These are phyloP conservation scores for Chloromyia formosa DNA, from an alignment of 2,888 invertebrate species.

Conservation along the genomic window DNA sequence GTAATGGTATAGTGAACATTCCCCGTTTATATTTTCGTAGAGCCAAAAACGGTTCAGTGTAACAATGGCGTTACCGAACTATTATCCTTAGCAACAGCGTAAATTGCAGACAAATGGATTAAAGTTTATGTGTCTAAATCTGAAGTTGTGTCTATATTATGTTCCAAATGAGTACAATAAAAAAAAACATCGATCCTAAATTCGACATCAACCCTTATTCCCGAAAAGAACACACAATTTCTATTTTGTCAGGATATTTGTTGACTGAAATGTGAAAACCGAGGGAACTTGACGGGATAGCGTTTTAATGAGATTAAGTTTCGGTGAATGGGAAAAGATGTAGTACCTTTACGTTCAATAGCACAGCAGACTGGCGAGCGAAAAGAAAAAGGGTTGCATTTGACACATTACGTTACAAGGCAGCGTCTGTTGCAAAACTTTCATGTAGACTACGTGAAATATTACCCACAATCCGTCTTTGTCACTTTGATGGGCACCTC, in stretches of 20 bases:
- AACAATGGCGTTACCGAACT: no score
- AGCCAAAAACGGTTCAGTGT: no score
- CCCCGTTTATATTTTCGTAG: no score
- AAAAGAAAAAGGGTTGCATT: conserved; percentile 32
- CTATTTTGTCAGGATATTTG: not conserved
- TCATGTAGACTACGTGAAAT: conserved; percentile 29
- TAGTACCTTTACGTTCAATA: not conserved
- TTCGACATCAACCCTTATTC: no score
- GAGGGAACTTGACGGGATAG: conserved; percentile 5
- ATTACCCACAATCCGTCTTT: conserved; percentile 39
- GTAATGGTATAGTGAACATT: no score
- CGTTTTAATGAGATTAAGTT: conserved; percentile 35
- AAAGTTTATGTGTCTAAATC: no score
- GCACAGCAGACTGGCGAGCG: not conserved
- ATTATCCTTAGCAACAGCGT: no score
- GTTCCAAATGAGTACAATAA: no score
- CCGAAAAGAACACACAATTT: not conserved
- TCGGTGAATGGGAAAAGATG: conserved; percentile 9
- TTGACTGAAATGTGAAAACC: conserved; percentile 33
- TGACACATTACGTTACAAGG: conserved; percentile 28
- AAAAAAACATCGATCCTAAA: no score
- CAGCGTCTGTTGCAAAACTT: conserved; percentile 25
- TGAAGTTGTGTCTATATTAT: no score
- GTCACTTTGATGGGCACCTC: conserved; percentile 34
- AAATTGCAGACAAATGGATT: no score